Percentiles rank a stretch among this genome's conserved stretches.
Conservation (phyloP, 2,888 invertebrate species). For the Eulithis testata region DNA sequence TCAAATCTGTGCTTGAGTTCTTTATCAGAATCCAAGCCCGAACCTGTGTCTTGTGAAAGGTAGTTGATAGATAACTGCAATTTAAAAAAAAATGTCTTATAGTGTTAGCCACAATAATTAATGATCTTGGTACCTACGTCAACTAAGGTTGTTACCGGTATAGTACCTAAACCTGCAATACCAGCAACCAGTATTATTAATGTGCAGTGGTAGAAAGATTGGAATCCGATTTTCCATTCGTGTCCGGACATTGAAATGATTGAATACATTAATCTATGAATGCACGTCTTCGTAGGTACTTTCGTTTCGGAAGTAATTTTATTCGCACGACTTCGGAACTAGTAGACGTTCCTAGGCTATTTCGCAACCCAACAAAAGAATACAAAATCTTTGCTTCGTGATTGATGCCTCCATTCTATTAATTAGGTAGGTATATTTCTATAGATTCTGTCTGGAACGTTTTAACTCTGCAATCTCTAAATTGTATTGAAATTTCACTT, state of each 20-base stretch:
- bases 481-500: constrained; percentile 74
- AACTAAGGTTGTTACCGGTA: too few relatives aligned
- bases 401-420: constrained; percentile 70
- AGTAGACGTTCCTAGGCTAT: constrained; percentile 31
- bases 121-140: too few relatives aligned
- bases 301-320: constrained; percentile 42
- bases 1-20: too few relatives aligned
- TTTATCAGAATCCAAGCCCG: too few relatives aligned
- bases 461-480: constrained; percentile 58
- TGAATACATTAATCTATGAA: constrained; percentile 14
- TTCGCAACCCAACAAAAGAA: constrained; percentile 54
- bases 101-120: too few relatives aligned
- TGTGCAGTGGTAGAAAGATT: constrained; percentile 1
- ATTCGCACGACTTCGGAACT: constrained; percentile 50
- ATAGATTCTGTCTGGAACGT: constrained; percentile 57
- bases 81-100: too few relatives aligned
- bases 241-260: constrained; percentile 26
- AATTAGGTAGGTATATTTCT: constrained; percentile 57
- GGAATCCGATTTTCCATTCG: constrained; percentile 23
- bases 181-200: too few relatives aligned
- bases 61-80: too few relatives aligned
- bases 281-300: constrained; percentile 11
- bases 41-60: too few relatives aligned
- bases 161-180: too few relatives aligned
- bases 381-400: constrained; percentile 53